phyloP scores from a whole-genome alignment of 2,888 invertebrate species.

The Nebria salina region DNA sequence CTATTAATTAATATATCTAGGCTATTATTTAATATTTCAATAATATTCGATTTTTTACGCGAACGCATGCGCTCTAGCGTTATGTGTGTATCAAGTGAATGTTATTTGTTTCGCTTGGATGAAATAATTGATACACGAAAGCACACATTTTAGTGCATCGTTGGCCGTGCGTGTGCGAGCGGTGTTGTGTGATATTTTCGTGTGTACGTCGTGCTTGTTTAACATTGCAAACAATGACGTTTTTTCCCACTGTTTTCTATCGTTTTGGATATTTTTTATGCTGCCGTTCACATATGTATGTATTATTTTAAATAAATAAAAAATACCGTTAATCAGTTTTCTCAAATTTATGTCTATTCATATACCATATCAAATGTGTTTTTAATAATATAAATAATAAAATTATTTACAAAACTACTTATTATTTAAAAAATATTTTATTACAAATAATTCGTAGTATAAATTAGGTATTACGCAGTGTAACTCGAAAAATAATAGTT shows the following conservation, averaged over 20 bases:
- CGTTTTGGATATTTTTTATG: not conserved
- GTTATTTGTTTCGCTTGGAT: not conserved
- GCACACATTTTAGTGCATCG: not conserved
- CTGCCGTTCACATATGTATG: not conserved
- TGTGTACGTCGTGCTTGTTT: not conserved
- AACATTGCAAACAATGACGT: not conserved
- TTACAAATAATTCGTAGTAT: no score
- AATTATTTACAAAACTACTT: no score
- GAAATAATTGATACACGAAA: slow-evolving; percentile 1
- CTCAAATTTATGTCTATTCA: no score
- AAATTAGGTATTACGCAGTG: no score
- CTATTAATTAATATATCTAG: no score
- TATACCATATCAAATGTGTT: no score
- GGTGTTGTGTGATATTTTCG: not conserved
- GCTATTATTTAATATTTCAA: not conserved
- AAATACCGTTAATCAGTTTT: not conserved
- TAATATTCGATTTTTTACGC: not conserved
- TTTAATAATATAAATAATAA: no score
- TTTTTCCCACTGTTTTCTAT: not conserved
- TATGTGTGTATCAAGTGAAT: not conserved
- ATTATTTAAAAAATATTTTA: no score
- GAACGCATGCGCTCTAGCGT: not conserved
- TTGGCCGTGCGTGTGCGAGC: not conserved
- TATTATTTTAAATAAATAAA: not conserved
- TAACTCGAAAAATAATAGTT: no score